Base-by-base conservation (phyloP, 2,888 invertebrate species). In the Lithophane semibrunnea region DNA sequence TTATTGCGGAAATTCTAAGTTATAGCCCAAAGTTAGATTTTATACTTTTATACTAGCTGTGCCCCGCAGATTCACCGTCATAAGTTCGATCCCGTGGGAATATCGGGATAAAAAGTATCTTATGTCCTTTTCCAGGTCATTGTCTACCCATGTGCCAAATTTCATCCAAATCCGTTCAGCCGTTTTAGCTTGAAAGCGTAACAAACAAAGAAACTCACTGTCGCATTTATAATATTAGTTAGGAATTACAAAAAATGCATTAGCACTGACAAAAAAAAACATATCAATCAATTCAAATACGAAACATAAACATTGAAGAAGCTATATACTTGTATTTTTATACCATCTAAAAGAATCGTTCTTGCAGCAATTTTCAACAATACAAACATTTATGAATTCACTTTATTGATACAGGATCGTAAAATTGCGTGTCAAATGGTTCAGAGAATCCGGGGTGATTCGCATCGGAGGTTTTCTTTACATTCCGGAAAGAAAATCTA, bases 371-470 rank as follows among this genome's bases (percentile, higher is more conserved):
- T 87, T 89, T 89, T 85, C 84, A 88, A 88, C 91, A 89, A 89
- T 88, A 90, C 90, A 88, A 86, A 88, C 75, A 85, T 86, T 88
- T 90, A 91, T 91, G 92, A 93, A 92, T 93, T 91, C 91, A 81
- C 91, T 94, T 93, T 93, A 94, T 95, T 92, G 94, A 93, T 94
- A 92, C 90, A 88, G 89, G 86, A 90, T 91, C 93, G 92, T 94
- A 94, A 94, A 95, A 93, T 90, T 88, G 91, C 89, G 92, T 91
- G 92, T 93, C 91, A 93, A 94, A 94, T 92, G 92, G 89, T 86
- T 89, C 88, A 87, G 88, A 82, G 90, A 91, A 93, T 91, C 89
- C 90, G 85, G 86, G 88, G 91, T 91, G 91, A 79, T 75, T 70
- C 79, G 71, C 83, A 79, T 76, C 69, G 70, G 76, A 74, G 64